Conservation (phyloP, 2,113 vertebrate genomes). For the Gadus macrocephalus region DNA sequence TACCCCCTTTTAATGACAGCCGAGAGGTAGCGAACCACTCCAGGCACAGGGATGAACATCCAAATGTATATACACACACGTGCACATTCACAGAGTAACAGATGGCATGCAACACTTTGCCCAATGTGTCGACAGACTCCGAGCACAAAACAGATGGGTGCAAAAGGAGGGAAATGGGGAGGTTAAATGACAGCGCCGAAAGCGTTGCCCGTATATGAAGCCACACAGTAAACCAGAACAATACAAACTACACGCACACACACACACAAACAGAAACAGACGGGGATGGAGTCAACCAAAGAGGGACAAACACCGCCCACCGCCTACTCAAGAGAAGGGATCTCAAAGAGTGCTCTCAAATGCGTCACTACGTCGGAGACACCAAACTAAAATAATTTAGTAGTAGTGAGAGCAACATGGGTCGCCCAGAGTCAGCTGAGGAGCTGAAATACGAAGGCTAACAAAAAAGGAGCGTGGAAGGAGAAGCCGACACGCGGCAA, state of each 20-base stretch:
- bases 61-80: slow-evolving; percentile 8
- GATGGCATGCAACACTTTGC: slow-evolving; percentile 56
- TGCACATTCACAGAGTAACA: slow-evolving; percentile 31
- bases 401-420: not conserved
- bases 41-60: slow-evolving; percentile 9
- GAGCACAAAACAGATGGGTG: slow-evolving; percentile 65
- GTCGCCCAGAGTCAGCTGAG: not conserved
- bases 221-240: slow-evolving; percentile 13
- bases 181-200: slow-evolving; percentile 29
- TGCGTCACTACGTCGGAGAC: slow-evolving; percentile 45
- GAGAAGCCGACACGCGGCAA: not conserved
- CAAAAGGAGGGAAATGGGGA: slow-evolving; percentile 40
- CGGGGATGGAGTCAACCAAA: slow-evolving; percentile 3
- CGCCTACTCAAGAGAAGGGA: slow-evolving; percentile 52
- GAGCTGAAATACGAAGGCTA: not conserved
- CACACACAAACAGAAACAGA: slow-evolving; percentile 14
- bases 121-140: slow-evolving; percentile 61
- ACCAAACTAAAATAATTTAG: slow-evolving; percentile 1
- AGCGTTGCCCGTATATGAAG: slow-evolving; percentile 26
- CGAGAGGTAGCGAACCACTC: not conserved
- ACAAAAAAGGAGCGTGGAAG: not conserved
- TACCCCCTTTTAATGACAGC: slow-evolving; percentile 1
- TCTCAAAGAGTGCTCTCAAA: slow-evolving; percentile 46
- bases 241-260: slow-evolving; percentile 11
- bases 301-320: slow-evolving; percentile 30